Evolutionary conservation across 92 coral and sea anemone species (phyloP).

Genomic region (Blastomussa wellsi): DNA sequence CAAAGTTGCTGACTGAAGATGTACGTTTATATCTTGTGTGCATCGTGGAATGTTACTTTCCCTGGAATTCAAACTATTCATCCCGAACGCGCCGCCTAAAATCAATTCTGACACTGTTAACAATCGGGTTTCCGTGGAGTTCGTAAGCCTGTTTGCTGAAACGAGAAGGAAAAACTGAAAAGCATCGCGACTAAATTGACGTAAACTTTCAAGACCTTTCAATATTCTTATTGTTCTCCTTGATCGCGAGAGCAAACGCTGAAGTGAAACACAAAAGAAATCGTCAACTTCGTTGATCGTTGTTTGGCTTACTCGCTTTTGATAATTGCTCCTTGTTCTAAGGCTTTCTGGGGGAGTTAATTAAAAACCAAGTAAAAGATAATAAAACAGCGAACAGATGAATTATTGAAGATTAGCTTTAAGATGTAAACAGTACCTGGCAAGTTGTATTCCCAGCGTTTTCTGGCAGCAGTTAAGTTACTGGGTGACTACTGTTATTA

Average conservation of each 20-base stretch:
- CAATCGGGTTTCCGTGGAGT: neutral
- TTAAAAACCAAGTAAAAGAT: neutral
- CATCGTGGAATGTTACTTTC: neutral
- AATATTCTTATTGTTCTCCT: neutral
- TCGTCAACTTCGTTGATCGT: neutral
- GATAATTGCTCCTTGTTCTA: slow-evolving; percentile 12
- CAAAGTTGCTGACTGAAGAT: neutral
- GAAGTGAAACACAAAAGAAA: neutral
- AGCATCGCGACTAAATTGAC: neutral
- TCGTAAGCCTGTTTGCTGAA: neutral
- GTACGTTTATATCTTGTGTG: neutral
- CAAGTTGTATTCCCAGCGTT: neutral
- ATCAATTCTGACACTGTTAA: neutral
- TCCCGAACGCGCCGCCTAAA: neutral
- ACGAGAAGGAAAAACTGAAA: slow-evolving; percentile 7
- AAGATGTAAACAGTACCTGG: slow-evolving; percentile 6
- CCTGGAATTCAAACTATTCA: slow-evolving; percentile 5
- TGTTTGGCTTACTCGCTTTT: slow-evolving; percentile 11
- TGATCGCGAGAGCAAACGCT: neutral
- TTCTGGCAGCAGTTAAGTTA: neutral
- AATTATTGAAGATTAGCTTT: slow-evolving; percentile 3
- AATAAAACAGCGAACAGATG: slow-evolving; percentile 10
- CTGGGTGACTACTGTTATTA: neutral
- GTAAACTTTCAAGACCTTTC: slow-evolving; percentile 4
- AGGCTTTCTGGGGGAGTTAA: neutral